These are phyloP conservation scores for Steinernema khuongi DNA, from an alignment of 1,140 invertebrate genomes.

Conservation along the genomic window DNA sequence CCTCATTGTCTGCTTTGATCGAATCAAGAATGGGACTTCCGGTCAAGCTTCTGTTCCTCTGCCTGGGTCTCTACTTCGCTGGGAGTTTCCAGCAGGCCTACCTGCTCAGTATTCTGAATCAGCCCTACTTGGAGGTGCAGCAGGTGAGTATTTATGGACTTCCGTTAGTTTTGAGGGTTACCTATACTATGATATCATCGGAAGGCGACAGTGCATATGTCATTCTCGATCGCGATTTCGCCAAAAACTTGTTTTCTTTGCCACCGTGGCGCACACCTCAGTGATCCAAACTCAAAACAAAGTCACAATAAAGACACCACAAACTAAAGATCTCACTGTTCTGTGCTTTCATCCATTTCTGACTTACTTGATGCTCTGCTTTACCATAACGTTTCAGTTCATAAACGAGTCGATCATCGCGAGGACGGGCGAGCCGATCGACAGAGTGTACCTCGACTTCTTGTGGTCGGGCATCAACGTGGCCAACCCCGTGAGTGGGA, in stretches of 20 bases:
- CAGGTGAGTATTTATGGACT: not conserved
- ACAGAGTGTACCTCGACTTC: not conserved
- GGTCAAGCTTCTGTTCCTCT: not conserved
- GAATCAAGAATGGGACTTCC: not conserved
- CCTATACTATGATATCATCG: too few species aligned
- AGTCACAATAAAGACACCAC: too few species aligned
- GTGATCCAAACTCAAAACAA: too few species aligned
- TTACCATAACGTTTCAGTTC: not conserved
- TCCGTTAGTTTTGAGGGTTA: not conserved
- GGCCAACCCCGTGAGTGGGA: not conserved
- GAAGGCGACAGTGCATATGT: too few species aligned
- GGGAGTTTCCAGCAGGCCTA: constrained; percentile 8
- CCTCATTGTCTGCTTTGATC: not conserved
- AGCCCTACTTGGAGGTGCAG: constrained; percentile 5
- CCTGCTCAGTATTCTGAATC: constrained; percentile 7
- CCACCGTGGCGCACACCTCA: not conserved
- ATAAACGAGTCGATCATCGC: constrained; percentile 11
- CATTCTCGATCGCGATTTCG: too few species aligned
- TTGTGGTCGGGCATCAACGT: constrained; percentile 4
- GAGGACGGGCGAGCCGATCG: constrained; percentile 14
- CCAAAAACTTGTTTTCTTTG: not conserved
- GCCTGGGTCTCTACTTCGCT: not conserved
- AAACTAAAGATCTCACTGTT: too few species aligned
- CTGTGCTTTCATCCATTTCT: not conserved
- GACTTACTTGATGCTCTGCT: not conserved